Evolutionary conservation across 2,797 vertebrate species (phyloP).

Genomic region (Takifugu rubripes): DNA sequence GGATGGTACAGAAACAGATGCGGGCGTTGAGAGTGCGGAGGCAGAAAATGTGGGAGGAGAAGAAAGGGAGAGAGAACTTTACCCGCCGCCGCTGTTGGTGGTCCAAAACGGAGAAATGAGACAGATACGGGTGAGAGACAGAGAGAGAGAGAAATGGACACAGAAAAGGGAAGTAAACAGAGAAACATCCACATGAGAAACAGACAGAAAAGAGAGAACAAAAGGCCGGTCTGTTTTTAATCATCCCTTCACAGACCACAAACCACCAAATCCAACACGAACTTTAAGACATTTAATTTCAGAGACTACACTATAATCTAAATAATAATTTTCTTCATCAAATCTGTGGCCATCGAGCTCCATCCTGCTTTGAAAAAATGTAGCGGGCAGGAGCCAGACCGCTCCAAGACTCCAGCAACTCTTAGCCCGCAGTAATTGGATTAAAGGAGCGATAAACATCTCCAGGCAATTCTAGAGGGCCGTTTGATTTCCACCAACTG

Average conservation of each 20-base stretch:
- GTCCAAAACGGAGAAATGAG: conserved; percentile 76
- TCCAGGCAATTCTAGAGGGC: conserved; percentile 66
- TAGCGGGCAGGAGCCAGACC: conserved; percentile 30
- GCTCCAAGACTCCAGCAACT: conserved; percentile 47
- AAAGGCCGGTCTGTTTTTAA: conserved; percentile 53
- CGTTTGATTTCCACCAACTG: conserved; percentile 64
- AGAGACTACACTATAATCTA: too few relatives aligned
- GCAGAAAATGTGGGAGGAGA: conserved; percentile 51
- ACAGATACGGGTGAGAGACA: conserved; percentile 61
- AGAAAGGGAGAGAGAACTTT: conserved; percentile 70
- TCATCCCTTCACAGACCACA: conserved; percentile 28
- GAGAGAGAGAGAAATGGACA: conserved; percentile 58
- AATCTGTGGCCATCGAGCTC: conserved; percentile 13
- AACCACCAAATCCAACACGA: conserved; percentile 12
- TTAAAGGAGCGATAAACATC: conserved; percentile 73
- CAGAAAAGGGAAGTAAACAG: conserved; percentile 23
- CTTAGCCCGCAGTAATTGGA: conserved; percentile 65
- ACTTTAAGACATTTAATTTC: neutral
- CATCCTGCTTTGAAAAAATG: conserved; percentile 29
- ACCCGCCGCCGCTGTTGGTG: conserved; percentile 81
- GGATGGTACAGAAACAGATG: conserved; percentile 54
- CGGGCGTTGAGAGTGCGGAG: conserved; percentile 45
- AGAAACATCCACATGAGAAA: conserved; percentile 1
- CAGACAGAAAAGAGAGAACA: conserved; percentile 48
- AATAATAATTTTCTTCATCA: too few relatives aligned